phyloP scores from a whole-genome alignment of 2,797 vertebrate species.

The Trichosurus vulpecula region DNA sequence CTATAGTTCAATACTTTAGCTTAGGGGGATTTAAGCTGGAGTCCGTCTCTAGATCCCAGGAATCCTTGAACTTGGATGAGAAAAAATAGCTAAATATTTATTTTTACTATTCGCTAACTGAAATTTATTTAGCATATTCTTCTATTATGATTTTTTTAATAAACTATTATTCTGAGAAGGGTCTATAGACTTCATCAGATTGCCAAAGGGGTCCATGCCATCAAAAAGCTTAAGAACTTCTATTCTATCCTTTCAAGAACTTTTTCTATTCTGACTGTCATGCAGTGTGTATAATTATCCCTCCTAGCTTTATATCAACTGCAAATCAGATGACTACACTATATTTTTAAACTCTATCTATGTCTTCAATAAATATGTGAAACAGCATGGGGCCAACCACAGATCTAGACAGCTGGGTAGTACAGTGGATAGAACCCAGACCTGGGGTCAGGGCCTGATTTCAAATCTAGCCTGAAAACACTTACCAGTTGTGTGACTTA shows the following conservation, averaged over 20 bases:
- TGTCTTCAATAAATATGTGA: neutral
- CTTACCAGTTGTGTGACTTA: too few species aligned
- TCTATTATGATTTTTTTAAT: neutral
- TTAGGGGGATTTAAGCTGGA: neutral
- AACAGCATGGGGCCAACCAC: neutral
- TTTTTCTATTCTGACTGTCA: neutral
- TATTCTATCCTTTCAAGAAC: neutral
- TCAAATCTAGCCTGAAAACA: too few species aligned
- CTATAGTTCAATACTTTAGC: neutral
- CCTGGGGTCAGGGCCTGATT: neutral
- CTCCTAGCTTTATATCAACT: neutral
- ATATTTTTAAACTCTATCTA: neutral
- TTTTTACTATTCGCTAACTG: neutral
- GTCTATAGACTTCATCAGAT: neutral
- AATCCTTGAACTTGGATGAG: neutral
- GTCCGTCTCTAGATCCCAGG: neutral
- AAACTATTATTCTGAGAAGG: neutral
- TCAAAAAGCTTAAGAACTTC: neutral
- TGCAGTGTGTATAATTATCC: neutral
- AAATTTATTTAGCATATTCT: neutral
- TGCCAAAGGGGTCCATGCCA: neutral
- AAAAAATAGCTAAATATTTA: neutral
- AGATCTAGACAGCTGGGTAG: neutral
- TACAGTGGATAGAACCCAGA: neutral
- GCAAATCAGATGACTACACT: neutral